Evolutionary conservation across 2,888 invertebrate species (phyloP), one percentile per base, ranked within the genome.

Genomic region (Cheiracanthium punctorium): DNA sequence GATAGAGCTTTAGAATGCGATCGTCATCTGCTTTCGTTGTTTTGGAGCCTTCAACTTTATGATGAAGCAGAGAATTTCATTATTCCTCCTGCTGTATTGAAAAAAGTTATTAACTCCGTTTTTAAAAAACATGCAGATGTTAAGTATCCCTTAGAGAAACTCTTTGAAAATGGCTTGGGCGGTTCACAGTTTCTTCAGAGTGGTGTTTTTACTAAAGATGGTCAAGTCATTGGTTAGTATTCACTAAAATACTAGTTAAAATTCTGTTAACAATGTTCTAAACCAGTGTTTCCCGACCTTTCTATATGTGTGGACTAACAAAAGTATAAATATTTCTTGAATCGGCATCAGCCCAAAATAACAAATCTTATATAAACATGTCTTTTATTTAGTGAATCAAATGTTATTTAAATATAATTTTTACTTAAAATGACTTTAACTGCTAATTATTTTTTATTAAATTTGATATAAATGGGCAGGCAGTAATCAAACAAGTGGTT

Each of bases 161-260:
- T 92, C 10, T 90, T 95, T 76, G 92, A 93, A 80, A 90, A 91
- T 70, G 94, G 93, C 0, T 90, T 95, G 17, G 95, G 95, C 0
- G 94, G 94, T 1, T 89, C 91, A 1, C 92, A 93, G 29, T 94
- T 93, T 90, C 92, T 95, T 0, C 91, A 92, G 33, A 93, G 92
- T 79, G 92, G 93, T 85, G 91, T 95, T 0, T 91, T 91, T 89
- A 93, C 94, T 72, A 93, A 93, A 71, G 92, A 92, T 73, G 94
- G 94, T 12, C 92, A 94, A 90, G 91, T 93, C 87, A 92, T 94
- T 84, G 94, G 94, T 94, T 89, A 91, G 91, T 89, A 14, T n/a
- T n/a, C n/a, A n/a, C n/a, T n/a, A 0, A 17, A 29, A 14, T 69
- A 29, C 0, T 14, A n/a, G 20, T n/a, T 41, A 41, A 41, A 41